phyloP scores from a whole-genome alignment of 2,888 invertebrate genomes.

The Nemoura dubitans region DNA sequence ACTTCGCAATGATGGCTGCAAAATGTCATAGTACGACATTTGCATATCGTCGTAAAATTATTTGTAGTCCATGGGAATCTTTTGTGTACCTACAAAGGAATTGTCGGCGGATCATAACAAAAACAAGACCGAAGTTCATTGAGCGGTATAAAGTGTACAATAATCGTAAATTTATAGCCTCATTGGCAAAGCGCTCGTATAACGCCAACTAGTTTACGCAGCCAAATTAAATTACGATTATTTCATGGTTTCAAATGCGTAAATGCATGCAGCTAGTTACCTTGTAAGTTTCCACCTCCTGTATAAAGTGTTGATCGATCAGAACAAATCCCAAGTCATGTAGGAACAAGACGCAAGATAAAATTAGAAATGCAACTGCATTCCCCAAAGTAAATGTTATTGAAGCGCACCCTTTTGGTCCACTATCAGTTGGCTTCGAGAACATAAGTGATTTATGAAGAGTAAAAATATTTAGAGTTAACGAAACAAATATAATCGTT shows the following conservation, averaged over 20 bases:
- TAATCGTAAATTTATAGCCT: not conserved
- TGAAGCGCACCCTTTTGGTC: not conserved
- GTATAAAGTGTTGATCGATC: not conserved
- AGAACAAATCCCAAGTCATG: not conserved
- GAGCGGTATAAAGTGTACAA: not conserved
- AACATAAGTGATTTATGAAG: not conserved
- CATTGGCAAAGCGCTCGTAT: not conserved
- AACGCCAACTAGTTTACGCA: not conserved
- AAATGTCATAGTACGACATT: too few relatives aligned
- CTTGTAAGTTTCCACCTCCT: not conserved
- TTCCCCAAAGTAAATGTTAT: not conserved
- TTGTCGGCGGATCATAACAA: not conserved
- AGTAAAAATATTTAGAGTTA: not conserved
- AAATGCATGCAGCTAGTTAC: not conserved
- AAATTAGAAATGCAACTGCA: not conserved
- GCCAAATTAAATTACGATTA: not conserved
- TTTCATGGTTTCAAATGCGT: not conserved
- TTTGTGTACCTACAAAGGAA: not conserved
- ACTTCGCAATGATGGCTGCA: not conserved
- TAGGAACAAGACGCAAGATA: not conserved
- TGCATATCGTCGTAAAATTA: not conserved
- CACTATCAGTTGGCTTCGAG: not conserved
- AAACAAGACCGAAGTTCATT: not conserved
- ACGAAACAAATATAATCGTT: slow-evolving; percentile 12
- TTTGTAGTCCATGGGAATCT: not conserved